Percentiles rank a stretch among this genome's conserved stretches.
These are phyloP conservation scores for Brienomyrus brachyistius DNA, from an alignment of 2,113 vertebrate species.

Conservation along the genomic window DNA sequence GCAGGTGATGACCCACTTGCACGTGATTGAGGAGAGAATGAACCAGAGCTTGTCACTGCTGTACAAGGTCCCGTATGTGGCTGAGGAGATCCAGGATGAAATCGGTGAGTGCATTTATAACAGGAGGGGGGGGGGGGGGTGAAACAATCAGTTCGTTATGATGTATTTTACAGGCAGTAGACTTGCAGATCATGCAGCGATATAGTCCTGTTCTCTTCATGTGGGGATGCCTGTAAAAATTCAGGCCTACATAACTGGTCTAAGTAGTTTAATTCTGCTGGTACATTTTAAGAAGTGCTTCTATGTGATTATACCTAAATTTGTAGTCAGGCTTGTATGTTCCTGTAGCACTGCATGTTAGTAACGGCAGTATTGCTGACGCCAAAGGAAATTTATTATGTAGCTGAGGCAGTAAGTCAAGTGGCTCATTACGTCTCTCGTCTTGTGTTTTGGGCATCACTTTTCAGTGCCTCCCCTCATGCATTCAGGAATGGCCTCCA, in stretches of 20 bases:
- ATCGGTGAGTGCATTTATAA: slow-evolving; percentile 69
- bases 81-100: slow-evolving; percentile 91
- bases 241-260: neutral
- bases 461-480: neutral
- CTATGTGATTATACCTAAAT: neutral
- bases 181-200: neutral
- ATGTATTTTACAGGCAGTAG: neutral
- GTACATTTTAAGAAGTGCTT: neutral
- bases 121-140: neutral
- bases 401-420: neutral
- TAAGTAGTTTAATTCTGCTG: neutral
- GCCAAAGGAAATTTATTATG: neutral
- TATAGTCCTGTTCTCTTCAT: neutral
- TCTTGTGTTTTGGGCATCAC: neutral
- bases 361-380: neutral
- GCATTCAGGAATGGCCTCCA: neutral
- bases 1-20: slow-evolving; percentile 91
- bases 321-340: neutral
- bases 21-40: slow-evolving; percentile 94
- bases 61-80: slow-evolving; percentile 86
- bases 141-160: neutral
- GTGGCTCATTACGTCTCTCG: neutral
- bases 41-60: slow-evolving; percentile 91
- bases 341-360: neutral
- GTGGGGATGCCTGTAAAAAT: neutral